phyloP scores from a whole-genome alignment of 2,888 invertebrate species.

The Cataglyphis rosenhaueri region DNA sequence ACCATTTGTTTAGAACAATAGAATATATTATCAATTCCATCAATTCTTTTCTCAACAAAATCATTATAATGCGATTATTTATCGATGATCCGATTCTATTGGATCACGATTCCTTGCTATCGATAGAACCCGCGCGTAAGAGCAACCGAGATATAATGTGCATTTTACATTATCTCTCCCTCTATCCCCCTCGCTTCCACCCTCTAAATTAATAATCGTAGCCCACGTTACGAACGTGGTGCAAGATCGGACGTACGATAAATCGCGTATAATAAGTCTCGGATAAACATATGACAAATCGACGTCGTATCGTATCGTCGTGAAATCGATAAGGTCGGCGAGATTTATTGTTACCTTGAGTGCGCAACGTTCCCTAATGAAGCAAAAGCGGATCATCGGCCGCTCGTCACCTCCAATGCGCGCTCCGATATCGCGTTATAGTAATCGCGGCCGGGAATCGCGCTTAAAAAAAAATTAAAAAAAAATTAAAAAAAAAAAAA shows the following conservation, averaged over 20 bases:
- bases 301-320: constrained; percentile 52
- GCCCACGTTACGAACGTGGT: constrained; percentile 15
- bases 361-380: constrained; percentile 47
- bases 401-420: constrained; percentile 12
- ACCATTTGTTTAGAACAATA: not conserved
- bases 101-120: constrained; percentile 40
- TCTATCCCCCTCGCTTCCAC: not conserved
- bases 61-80: constrained; percentile 24
- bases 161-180: constrained; percentile 26
- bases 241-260: constrained; percentile 38
- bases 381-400: constrained; percentile 42
- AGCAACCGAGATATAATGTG: constrained; percentile 2
- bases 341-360: constrained; percentile 47
- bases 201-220: constrained; percentile 44
- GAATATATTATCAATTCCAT: constrained; percentile 1
- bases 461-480: not conserved
- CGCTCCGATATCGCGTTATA: constrained; percentile 17
- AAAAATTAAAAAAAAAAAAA: constrained; percentile 1
- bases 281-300: constrained; percentile 55
- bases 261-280: constrained; percentile 42
- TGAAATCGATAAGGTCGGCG: constrained; percentile 45
- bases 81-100: constrained; percentile 17
- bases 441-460: not conserved
- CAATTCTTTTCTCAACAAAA: not conserved
- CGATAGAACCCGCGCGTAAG: constrained; percentile 23